Evolutionary conservation across 2,113 vertebrate genomes (phyloP).

Genomic region (Corythaixoides concolor): DNA sequence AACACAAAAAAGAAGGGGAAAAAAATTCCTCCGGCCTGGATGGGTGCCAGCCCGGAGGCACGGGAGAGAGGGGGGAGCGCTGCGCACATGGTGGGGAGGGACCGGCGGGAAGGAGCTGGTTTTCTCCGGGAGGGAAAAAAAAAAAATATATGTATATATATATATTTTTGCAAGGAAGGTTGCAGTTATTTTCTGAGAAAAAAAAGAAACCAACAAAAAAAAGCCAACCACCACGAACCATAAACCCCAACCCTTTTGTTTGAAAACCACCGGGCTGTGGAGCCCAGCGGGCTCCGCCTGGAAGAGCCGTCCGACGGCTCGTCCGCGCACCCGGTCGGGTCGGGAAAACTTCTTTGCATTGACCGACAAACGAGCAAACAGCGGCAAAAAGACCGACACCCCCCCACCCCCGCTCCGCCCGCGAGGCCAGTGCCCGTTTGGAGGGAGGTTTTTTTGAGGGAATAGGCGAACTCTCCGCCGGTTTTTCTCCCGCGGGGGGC

Average conservation of each 20-base stretch:
- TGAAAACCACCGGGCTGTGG: constrained; percentile 37
- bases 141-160: no score
- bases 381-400: no score
- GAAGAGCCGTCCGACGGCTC: background rate
- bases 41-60: constrained; percentile 75
- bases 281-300: constrained; percentile 29
- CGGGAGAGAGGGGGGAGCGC: background rate
- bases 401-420: background rate
- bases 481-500: background rate
- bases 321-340: background rate
- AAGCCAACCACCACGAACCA: background rate
- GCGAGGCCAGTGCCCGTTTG: background rate
- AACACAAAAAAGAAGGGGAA: background rate
- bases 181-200: constrained; percentile 29
- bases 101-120: constrained; percentile 21
- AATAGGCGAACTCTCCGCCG: background rate
- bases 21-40: constrained; percentile 83
- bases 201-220: background rate
- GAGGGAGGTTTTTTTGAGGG: background rate
- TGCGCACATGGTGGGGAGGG: background rate
- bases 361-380: background rate
- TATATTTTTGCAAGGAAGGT: constrained; percentile 4
- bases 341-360: fast-evolving
- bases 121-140: background rate
- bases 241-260: constrained; percentile 26